A percentile compares a stretch with the other conserved stretches of the same genome.
These are phyloP conservation scores for Pycnomerus fuliginosus DNA, from an alignment of 2,888 invertebrate species.

Conservation along the genomic window DNA sequence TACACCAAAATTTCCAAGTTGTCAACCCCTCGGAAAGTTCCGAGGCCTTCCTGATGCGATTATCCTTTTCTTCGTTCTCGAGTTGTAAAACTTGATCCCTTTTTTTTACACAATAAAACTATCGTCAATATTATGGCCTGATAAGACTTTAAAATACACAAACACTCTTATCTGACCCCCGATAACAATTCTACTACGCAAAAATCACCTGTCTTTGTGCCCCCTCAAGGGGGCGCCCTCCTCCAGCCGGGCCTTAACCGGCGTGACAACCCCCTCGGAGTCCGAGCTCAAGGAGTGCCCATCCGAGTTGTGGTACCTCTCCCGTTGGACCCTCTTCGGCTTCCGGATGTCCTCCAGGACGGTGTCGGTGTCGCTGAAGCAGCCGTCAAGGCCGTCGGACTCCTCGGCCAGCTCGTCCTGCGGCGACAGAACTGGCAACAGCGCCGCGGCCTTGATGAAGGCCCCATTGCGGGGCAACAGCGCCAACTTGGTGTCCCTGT, in stretches of 20 bases:
- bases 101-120: too few species aligned
- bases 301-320: slow-evolving; percentile 23
- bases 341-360: slow-evolving; percentile 24
- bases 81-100: too few species aligned
- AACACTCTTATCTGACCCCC: too few species aligned
- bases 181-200: too few species aligned
- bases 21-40: too few species aligned
- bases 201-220: slow-evolving; percentile 13
- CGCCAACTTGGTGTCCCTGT: slow-evolving; percentile 68
- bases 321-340: slow-evolving; percentile 33
- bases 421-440: slow-evolving; percentile 27
- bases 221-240: slow-evolving; percentile 30
- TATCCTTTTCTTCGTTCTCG: too few species aligned
- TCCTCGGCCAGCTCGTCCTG: slow-evolving; percentile 44
- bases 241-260: slow-evolving; percentile 57
- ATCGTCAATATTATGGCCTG: too few species aligned
- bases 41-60: too few species aligned
- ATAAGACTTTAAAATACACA: too few species aligned
- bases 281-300: slow-evolving; percentile 71
- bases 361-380: slow-evolving; percentile 43
- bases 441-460: slow-evolving; percentile 37
- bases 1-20: too few species aligned
- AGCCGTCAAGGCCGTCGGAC: slow-evolving; percentile 49
- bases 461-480: slow-evolving; percentile 52
- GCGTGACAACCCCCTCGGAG: slow-evolving; percentile 69